A percentile compares a stretch with the other conserved stretches of the same genome.
Conservation (phyloP, 2,888 invertebrate species). For the Spodoptera exigua region DNA sequence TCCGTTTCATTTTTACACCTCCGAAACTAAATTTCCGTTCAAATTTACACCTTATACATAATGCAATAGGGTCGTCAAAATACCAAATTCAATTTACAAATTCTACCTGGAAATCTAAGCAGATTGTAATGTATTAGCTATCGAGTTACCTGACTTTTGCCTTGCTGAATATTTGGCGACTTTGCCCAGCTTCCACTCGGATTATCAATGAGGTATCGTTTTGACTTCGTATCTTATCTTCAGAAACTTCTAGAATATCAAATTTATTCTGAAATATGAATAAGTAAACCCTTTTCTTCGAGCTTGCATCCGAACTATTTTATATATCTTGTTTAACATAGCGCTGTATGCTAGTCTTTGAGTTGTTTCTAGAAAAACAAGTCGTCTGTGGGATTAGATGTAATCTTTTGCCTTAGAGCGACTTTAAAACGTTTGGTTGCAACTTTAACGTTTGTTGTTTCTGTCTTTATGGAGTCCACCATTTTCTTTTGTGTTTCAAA, state of each 20-base stretch:
- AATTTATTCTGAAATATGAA: constrained; percentile 39
- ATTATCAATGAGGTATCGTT: constrained; percentile 36
- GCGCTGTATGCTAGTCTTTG: neutral
- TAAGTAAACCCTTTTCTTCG: constrained; percentile 28
- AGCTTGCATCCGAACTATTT: constrained; percentile 15
- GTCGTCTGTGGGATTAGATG: too few relatives aligned
- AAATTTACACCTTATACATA: constrained; percentile 42
- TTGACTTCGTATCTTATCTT: constrained; percentile 21
- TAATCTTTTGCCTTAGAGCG: neutral
- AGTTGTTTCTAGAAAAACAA: neutral
- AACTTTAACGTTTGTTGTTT: neutral
- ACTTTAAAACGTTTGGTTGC: neutral
- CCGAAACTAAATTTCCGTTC: constrained; percentile 21
- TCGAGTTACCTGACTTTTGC: constrained; percentile 45
- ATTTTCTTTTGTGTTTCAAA: too few relatives aligned
- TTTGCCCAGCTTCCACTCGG: constrained; percentile 19
- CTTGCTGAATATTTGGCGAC: constrained; percentile 33
- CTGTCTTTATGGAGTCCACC: too few relatives aligned
- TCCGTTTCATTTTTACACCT: constrained; percentile 13
- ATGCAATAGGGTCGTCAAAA: constrained; percentile 40
- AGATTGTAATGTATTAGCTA: constrained; percentile 56
- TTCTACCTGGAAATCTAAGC: constrained; percentile 27
- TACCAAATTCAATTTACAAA: constrained; percentile 34
- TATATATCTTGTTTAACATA: constrained; percentile 31
- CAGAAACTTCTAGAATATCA: constrained; percentile 10